Base-by-base conservation (phyloP, 2,888 invertebrate species). In the Andrena praecox region DNA sequence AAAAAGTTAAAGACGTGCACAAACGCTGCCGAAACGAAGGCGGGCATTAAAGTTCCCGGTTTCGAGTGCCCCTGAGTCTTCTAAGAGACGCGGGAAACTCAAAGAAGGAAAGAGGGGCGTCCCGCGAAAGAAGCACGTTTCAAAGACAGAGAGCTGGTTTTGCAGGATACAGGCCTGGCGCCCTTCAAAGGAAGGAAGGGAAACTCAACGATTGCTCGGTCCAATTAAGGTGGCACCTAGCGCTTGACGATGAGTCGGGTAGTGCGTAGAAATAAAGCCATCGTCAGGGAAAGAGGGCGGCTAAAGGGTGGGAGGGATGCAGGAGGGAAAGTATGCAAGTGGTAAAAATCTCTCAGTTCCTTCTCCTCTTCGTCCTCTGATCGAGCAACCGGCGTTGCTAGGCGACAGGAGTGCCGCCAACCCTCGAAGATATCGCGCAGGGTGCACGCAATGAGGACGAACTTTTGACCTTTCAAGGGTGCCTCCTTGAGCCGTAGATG, bases 391-490 rank as follows among this genome's bases (percentile, higher is more conserved):
- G 27, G 79, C 85, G 92, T 90, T 90, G 90, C 90, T 82, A 86
- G 70, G 90, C 90, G 86, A 90, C 90, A 87, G 81, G 77, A 78
- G 80, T 71, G 67, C 80, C 80, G 64, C 66, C 84, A 74, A 87
- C 89, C 88, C 90, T 89, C 89, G 83, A 90, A 88, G 90, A 90
- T 89, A 85, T 86, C 82, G 83, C 73, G 84, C 80, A 84, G 82
- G 67, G 79, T 79, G 76, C 80, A 86, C 82, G 82, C 89, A 80
- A 87, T 84, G 83, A 87, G 86, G 85, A 87, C 84, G 86, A 91
- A 91, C 90, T 91, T 90, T 91, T 91, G 91, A 92, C 92, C 91
- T 91, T 92, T 91, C 87, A 77, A 92, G 89, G 85, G 87, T 83
- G 63, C 80, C 82, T 80, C 84, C 71, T 85, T 80, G 80, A 89